phyloP scores from a whole-genome alignment of 2,113 vertebrate species.

The Danionella cerebrum region DNA sequence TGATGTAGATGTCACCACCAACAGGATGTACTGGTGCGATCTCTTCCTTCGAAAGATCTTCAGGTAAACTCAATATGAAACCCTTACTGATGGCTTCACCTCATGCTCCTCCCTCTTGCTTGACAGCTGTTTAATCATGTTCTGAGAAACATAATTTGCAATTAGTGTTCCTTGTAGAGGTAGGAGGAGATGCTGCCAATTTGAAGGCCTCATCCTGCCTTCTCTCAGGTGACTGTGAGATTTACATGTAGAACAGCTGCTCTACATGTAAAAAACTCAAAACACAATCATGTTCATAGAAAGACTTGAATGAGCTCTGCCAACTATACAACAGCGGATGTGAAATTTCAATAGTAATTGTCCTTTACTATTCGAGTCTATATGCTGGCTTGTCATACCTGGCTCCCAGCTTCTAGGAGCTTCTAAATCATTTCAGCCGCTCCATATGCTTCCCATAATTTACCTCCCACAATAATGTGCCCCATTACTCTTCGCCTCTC shows the following conservation, averaged over 20 bases:
- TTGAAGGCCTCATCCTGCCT: not conserved
- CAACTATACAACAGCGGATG: not conserved
- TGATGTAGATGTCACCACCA: conserved; percentile 88
- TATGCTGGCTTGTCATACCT: not conserved
- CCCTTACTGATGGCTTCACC: not conserved
- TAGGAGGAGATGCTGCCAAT: not conserved
- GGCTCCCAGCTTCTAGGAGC: conserved; percentile 41
- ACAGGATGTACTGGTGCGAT: conserved; percentile 97
- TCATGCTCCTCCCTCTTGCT: not conserved
- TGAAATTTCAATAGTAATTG: not conserved
- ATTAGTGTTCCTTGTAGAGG: conserved; percentile 16
- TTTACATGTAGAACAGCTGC: not conserved
- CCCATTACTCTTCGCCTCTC: conserved; percentile 51
- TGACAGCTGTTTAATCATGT: conserved; percentile 13
- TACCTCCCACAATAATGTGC: conserved; percentile 54
- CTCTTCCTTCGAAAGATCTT: conserved; percentile 93
- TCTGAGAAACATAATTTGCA: conserved; percentile 6
- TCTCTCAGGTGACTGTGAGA: not conserved
- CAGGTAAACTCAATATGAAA: conserved; percentile 63
- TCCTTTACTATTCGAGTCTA: not conserved
- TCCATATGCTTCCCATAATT: conserved; percentile 61
- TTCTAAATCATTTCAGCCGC: conserved; percentile 48
- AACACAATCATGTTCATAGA: no score
- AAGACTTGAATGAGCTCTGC: not conserved
- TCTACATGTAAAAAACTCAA: no score